Percentiles rank a stretch among this genome's conserved stretches.
phyloP scores from a whole-genome alignment of 1,140 invertebrate species.

The Pseudomyrmex pallidus region DNA sequence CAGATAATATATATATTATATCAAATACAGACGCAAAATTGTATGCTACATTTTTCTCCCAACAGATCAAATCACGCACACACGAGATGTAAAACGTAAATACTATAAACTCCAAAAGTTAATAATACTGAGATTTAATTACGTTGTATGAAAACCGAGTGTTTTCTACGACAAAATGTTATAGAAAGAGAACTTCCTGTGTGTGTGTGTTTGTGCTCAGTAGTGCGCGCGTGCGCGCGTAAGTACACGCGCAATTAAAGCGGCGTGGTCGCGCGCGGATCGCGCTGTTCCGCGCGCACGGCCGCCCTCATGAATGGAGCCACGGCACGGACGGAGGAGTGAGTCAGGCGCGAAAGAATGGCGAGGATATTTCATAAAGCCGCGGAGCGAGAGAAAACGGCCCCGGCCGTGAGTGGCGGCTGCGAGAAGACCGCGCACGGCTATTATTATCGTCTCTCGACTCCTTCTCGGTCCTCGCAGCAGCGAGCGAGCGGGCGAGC shows the following conservation, averaged over 20 bases:
- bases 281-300: constrained; percentile 69
- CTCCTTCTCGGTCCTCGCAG: constrained; percentile 55
- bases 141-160: neutral
- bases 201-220: neutral
- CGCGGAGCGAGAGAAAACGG: constrained; percentile 70
- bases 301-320: constrained; percentile 75
- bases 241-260: constrained; percentile 73
- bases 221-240: constrained; percentile 53
- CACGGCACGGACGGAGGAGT: constrained; percentile 46
- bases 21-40: too few relatives aligned
- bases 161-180: constrained; percentile 2
- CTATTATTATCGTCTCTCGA: constrained; percentile 74
- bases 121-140: too few relatives aligned
- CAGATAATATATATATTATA: too few relatives aligned
- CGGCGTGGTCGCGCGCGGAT: constrained; percentile 64
- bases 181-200: constrained; percentile 40
- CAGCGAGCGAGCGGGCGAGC: constrained; percentile 45
- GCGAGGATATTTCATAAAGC: constrained; percentile 72
- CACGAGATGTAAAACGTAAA: too few relatives aligned
- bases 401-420: constrained; percentile 37
- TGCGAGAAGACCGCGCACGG: constrained; percentile 47
- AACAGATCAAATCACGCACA: too few relatives aligned
- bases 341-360: constrained; percentile 74
- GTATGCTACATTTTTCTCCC: too few relatives aligned
- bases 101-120: too few relatives aligned